Base-by-base conservation (phyloP, 1,140 invertebrate species). In the Apis dorsata region DNA sequence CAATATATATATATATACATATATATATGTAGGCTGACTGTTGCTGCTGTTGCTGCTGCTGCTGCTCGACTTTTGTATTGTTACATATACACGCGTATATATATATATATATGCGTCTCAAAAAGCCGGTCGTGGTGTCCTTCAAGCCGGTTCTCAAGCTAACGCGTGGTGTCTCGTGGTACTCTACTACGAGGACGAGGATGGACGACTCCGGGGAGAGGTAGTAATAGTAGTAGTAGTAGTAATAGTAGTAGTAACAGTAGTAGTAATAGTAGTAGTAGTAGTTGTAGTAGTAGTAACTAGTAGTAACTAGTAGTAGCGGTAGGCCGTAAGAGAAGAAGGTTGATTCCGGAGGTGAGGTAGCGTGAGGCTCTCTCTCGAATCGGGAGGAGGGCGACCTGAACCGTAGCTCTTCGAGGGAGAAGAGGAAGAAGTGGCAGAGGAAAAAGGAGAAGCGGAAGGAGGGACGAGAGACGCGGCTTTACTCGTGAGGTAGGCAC, bases 71-170 rank as follows among this genome's bases (percentile, higher is more conserved):
- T 82, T 65, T 73, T 34, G 1, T 44, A 44, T 44, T 68, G 65
- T 69, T 74, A 57, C 70, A 28, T 34, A 81, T 2, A 44, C 9
- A 53, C n/a, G 13, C 28, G 60, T 65, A 7, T 76, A 80, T 70
- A 24, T 55, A 24, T 53, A 75, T 88, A 60, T 85, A 62, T 85
- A 62, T 80, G 85, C 84, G 79, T 84, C 69, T 84, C 81, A 71
- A 82, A 86, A 89, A 85, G 86, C 85, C 85, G 81, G 79, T 89
- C 83, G 83, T 84, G 79, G 81, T 75, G 84, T 89, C 79, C 86
- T 87, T 87, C 68, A 84, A 84, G 86, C 84, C 79, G 86, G 79
- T 89, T 86, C 87, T 78, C 17, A 85, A 86, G 82, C 85, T 77
- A 86, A 86, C 86, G 86, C 83, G 34, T 44, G 34, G 86, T 81